Percentiles rank a stretch among this genome's conserved stretches.
Conservation (phyloP, 1,140 invertebrate genomes). For the Ptiloglossa arizonensis region DNA sequence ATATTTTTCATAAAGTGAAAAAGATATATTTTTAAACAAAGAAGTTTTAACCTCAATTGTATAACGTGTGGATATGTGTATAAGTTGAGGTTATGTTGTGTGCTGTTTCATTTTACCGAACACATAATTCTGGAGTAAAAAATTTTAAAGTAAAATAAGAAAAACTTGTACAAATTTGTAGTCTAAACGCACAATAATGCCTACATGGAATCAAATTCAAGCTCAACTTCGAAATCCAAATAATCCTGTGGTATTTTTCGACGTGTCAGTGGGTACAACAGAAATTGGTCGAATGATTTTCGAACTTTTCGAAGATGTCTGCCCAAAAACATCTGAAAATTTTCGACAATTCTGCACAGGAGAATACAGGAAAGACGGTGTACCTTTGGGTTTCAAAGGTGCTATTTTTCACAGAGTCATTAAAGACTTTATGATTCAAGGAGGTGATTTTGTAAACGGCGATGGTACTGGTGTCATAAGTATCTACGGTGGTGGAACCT, state of each 20-base stretch:
- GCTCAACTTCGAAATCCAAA: conserved; percentile 86
- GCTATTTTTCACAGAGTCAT: conserved; percentile 95
- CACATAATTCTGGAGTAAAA: background rate
- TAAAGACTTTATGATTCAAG: conserved; percentile 96
- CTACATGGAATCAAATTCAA: conserved; percentile 83
- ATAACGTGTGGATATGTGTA: background rate
- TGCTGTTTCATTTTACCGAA: background rate
- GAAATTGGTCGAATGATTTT: conserved; percentile 95
- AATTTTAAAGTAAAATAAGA: background rate
- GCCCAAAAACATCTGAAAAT: conserved; percentile 97
- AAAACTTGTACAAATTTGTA: background rate
- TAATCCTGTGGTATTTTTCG: conserved; percentile 95
- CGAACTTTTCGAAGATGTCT: conserved; percentile 95
- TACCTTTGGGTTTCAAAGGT: conserved; percentile 86
- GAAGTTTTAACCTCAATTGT: conserved; percentile 16
- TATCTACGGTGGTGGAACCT: conserved; percentile 90
- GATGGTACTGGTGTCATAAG: conserved; percentile 96
- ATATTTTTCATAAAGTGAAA: background rate
- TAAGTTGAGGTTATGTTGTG: conserved; percentile 37
- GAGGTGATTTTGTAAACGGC: conserved; percentile 92
- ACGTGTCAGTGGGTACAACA: conserved; percentile 94
- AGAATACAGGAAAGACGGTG: conserved; percentile 88
- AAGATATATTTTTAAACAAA: background rate
- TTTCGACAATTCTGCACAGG: conserved; percentile 96
- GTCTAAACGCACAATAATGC: conserved; percentile 44